Percentiles rank a stretch among this genome's conserved stretches.
Conservation (phyloP, 2,797 vertebrate genomes). For the Rhynchonycteris naso region DNA sequence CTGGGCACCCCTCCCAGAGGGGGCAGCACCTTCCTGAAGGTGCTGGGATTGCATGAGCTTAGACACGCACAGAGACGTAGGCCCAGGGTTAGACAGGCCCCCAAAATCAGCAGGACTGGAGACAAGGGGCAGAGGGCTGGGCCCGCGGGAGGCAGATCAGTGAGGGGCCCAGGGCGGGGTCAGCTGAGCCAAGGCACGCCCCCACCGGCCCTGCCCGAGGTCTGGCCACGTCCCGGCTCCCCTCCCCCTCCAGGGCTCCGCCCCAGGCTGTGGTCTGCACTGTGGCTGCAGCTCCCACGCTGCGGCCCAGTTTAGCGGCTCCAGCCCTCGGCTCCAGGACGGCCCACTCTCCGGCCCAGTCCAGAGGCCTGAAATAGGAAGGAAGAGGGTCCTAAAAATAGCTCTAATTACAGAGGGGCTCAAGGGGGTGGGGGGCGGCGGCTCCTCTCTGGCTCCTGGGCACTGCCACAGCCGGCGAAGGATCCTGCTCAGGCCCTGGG, state of each 20-base stretch:
- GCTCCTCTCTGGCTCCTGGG: slow-evolving; percentile 80
- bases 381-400: slow-evolving; percentile 88
- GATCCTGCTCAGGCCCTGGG: slow-evolving; percentile 70
- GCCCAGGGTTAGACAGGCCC: not conserved
- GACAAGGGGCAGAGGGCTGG: not conserved
- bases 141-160: not conserved
- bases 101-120: not conserved
- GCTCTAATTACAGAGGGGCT: slow-evolving; percentile 87
- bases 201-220: not conserved
- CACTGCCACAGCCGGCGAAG: slow-evolving; percentile 77
- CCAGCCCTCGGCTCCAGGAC: slow-evolving; percentile 79
- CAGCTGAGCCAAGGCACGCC: slow-evolving; percentile 12
- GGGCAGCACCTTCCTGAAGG: not conserved
- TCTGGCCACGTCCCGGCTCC: slow-evolving; percentile 65
- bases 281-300: slow-evolving; percentile 83
- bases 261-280: slow-evolving; percentile 79
- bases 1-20: not conserved
- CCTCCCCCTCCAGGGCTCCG: slow-evolving; percentile 60
- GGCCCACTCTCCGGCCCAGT: slow-evolving; percentile 83
- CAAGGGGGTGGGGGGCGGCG: slow-evolving; percentile 70
- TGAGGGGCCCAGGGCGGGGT: slow-evolving; percentile 14
- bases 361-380: slow-evolving; percentile 85
- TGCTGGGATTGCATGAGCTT: not conserved
- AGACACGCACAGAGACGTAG: not conserved
- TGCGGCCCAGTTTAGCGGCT: slow-evolving; percentile 80